Evolutionary conservation across 2,888 invertebrate species (phyloP).

Genomic region (Sceliomorpha sp.): DNA sequence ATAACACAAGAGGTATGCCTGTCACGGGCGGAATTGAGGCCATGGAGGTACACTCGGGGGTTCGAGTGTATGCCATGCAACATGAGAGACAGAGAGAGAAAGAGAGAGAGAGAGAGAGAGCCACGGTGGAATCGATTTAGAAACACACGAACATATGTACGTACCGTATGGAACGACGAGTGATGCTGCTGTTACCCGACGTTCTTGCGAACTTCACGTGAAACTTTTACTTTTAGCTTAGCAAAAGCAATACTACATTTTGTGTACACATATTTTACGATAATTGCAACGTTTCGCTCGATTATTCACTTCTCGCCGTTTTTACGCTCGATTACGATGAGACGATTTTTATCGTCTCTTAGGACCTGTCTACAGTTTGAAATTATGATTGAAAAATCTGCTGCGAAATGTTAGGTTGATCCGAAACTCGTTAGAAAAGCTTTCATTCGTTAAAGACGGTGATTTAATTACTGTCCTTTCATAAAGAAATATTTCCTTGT

Average conservation of each 20-base stretch:
- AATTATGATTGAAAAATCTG: too few species aligned
- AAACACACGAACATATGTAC: constrained; percentile 37
- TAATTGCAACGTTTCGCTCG: constrained; percentile 4
- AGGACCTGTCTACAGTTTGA: too few species aligned
- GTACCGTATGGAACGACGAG: constrained; percentile 9
- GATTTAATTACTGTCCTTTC: too few species aligned
- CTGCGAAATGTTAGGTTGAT: too few species aligned
- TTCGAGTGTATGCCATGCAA: constrained; percentile 32
- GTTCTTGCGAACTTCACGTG: constrained; percentile 10
- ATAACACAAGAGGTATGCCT: constrained; percentile 58
- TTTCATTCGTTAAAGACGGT: too few species aligned
- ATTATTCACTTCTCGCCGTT: constrained; percentile 6
- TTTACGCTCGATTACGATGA: too few species aligned
- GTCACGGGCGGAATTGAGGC: constrained; percentile 51
- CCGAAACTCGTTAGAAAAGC: too few species aligned
- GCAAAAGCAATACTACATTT: constrained; percentile 15
- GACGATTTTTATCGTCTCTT: too few species aligned
- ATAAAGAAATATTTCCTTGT: too few species aligned
- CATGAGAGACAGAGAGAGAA: too few species aligned
- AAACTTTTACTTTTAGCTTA: constrained; percentile 19
- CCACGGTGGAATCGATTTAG: constrained; percentile 41
- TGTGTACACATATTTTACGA: constrained; percentile 8
- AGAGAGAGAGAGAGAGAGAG: too few species aligned
- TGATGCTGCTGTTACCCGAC: too few species aligned
- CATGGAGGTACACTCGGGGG: constrained; percentile 37